phyloP scores from a whole-genome alignment of 2,797 vertebrate species.

The Miichthys miiuy region DNA sequence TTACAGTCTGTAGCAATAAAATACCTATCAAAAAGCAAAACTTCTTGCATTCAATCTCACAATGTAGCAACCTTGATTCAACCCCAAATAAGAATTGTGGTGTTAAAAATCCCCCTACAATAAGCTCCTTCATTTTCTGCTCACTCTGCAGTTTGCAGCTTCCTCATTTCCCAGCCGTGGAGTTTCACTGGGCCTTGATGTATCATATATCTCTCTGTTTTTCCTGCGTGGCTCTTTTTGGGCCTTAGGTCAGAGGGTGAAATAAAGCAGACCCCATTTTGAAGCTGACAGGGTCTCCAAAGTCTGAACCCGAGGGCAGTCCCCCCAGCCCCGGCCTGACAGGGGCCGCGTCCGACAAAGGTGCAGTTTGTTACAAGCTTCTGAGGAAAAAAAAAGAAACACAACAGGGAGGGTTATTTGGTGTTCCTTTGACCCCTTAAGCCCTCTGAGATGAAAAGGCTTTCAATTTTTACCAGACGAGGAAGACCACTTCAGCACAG shows the following conservation, averaged over 20 bases:
- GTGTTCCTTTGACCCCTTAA: conserved; percentile 86
- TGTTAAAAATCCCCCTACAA: conserved; percentile 72
- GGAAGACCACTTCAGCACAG: conserved; percentile 80
- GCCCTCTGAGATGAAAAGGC: conserved; percentile 85
- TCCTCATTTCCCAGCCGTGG: conserved; percentile 78
- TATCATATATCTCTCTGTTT: conserved; percentile 88
- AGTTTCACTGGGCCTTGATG: conserved; percentile 81
- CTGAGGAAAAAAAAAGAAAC: conserved; percentile 68
- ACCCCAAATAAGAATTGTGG: conserved; percentile 54
- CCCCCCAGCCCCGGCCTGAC: conserved; percentile 76
- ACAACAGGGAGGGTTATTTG: conserved; percentile 85
- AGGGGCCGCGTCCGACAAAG: conserved; percentile 85
- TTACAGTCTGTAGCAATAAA: conserved; percentile 8
- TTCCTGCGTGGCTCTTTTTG: conserved; percentile 85
- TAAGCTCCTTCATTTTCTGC: conserved; percentile 83
- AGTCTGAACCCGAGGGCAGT: conserved; percentile 83
- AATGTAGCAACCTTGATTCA: conserved; percentile 59
- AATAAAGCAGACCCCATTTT: conserved; percentile 89
- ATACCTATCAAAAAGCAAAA: conserved; percentile 43
- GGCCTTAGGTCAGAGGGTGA: conserved; percentile 85
- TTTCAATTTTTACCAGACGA: conserved; percentile 84
- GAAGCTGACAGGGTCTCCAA: conserved; percentile 85
- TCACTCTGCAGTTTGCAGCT: conserved; percentile 78
- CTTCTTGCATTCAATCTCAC: conserved; percentile 44
- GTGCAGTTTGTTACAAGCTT: conserved; percentile 86